These are phyloP conservation scores for Alligator mississippiensis DNA, from an alignment of 2,113 vertebrate genomes.

Conservation along the genomic window DNA sequence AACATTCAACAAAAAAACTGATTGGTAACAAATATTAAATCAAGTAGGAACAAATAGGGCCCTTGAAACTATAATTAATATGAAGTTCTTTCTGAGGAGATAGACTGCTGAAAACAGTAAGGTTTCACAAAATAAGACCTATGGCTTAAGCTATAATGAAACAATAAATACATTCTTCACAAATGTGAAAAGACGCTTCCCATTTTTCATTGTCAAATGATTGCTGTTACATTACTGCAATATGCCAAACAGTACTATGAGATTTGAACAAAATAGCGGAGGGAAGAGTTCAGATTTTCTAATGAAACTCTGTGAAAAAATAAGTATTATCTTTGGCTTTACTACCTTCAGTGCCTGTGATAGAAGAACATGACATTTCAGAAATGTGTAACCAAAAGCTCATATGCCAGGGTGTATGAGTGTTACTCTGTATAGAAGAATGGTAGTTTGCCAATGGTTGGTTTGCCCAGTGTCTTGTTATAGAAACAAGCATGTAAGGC, in stretches of 20 bases:
- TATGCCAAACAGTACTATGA: slow-evolving; percentile 28
- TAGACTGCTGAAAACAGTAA: slow-evolving; percentile 30
- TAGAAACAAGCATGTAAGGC: not conserved
- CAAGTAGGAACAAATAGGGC: slow-evolving; percentile 27
- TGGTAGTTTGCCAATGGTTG: not conserved
- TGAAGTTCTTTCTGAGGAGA: not conserved
- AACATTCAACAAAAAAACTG: slow-evolving; percentile 44
- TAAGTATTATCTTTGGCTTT: not conserved
- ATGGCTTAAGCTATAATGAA: slow-evolving; percentile 38
- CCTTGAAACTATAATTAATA: slow-evolving; percentile 46
- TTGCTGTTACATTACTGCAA: slow-evolving; percentile 48
- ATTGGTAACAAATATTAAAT: slow-evolving; percentile 55
- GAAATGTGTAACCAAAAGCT: slow-evolving; percentile 3
- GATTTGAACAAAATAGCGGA: slow-evolving; percentile 43
- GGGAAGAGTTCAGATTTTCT: slow-evolving; percentile 37
- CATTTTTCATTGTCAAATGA: slow-evolving; percentile 27
- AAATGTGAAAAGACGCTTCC: slow-evolving; percentile 12
- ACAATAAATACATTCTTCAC: slow-evolving; percentile 23
- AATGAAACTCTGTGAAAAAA: slow-evolving; percentile 40
- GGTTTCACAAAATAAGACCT: not conserved
- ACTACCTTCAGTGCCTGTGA: not conserved
- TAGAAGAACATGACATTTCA: slow-evolving; percentile 1
- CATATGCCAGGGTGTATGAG: not conserved
- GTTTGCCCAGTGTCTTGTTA: not conserved
- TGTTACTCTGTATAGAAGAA: not conserved